phyloP scores from a whole-genome alignment of 1,140 invertebrate species.

The Bombus waltoni region DNA sequence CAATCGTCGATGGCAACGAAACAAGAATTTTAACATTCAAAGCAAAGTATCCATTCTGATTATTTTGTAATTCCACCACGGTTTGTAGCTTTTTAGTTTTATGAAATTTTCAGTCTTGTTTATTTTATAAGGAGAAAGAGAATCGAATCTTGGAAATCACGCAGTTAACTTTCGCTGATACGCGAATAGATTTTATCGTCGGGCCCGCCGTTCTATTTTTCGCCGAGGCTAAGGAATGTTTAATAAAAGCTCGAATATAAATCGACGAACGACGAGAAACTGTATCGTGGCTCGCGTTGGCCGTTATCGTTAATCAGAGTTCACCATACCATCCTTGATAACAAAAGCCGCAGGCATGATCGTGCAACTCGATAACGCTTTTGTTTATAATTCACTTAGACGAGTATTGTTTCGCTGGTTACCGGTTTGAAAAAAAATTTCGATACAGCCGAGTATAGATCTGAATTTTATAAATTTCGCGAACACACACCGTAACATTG shows the following conservation, averaged over 20 bases:
- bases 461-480: neutral
- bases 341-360: slow-evolving; percentile 41
- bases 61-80: neutral
- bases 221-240: neutral
- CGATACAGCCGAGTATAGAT: neutral
- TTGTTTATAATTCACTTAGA: slow-evolving; percentile 41
- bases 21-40: too few relatives aligned
- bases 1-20: too few relatives aligned
- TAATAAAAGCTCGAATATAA: slow-evolving; percentile 36
- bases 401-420: slow-evolving; percentile 15
- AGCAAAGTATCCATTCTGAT: neutral
- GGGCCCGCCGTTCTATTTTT: neutral
- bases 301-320: slow-evolving; percentile 21
- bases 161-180: neutral
- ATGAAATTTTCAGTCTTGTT: neutral
- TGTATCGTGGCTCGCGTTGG: slow-evolving; percentile 11
- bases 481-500: neutral
- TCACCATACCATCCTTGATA: slow-evolving; percentile 23
- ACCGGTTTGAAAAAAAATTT: neutral
- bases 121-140: too few relatives aligned
- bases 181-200: neutral
- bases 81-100: neutral
- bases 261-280: slow-evolving; percentile 19
- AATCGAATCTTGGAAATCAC: neutral
- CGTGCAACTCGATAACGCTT: slow-evolving; percentile 44